Evolutionary conservation across 2,113 vertebrate genomes (phyloP), one percentile per base, ranked within the genome.

Genomic region (Coracopsis vasa): DNA sequence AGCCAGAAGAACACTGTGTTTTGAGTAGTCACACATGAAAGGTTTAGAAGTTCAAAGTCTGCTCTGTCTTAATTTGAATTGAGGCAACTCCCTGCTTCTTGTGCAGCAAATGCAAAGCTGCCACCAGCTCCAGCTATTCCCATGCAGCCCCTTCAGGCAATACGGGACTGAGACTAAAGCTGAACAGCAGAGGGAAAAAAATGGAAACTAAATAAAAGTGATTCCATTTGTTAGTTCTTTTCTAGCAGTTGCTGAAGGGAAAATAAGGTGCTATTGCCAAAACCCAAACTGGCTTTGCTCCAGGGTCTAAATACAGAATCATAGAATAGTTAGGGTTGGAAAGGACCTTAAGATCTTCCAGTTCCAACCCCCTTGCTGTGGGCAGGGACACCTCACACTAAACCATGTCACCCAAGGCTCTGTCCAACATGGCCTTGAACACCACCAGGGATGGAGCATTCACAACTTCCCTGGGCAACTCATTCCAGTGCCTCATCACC

Each of bases 201-300:
- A 79, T 48, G 79, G 78, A 62, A 90, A 92, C 91, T 60, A 53
- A 88, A 83, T 80, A 79, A 91, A 91, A 44, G 37, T 18, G 29
- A 88, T 75, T 95, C 91, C 61, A 45, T 69, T 92, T 80, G 87
- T 71, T 45, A 83, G 42, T 69, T 94, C 79, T 93, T 54, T 93
- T 62, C 85, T 91, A 81, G 92, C 56, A 78, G 50, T 21, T 80
- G n/a, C 53, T 88, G 50, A 74, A 91, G 94, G 86, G 80, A 93
- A 97, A 97, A 80, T 79, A 74, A 75, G 51, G 33, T 72, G 42
- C 74, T 81, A 25, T 6, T 96, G 92, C 91, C 87, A 97, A 88
- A 97, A 94, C 39, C 31, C 69, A 92, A 69, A 96, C 60, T 58
- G 69, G 62, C 87, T 86, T 82, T 84, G 81, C 50, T 91, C 50